Conservation (phyloP, 2,888 invertebrate genomes). For the Ligdia adustata region DNA sequence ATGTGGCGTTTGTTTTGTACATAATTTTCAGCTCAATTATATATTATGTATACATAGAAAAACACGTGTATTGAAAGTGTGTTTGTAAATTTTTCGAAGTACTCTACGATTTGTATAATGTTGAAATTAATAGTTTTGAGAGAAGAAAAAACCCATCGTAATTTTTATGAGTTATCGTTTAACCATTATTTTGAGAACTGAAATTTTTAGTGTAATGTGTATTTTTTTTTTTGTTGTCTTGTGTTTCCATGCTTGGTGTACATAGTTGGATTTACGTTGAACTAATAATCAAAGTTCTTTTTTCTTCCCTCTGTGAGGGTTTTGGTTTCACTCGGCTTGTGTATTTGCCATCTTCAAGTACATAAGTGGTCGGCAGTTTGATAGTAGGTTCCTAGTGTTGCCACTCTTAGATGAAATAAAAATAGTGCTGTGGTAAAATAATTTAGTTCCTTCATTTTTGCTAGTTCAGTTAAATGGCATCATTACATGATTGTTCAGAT, state of each 20-base stretch:
- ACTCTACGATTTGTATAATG: conserved; percentile 22
- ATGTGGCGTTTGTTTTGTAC: too few relatives aligned
- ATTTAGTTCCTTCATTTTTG: too few relatives aligned
- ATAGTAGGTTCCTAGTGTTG: too few relatives aligned
- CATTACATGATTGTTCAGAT: too few relatives aligned
- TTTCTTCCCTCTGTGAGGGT: too few relatives aligned
- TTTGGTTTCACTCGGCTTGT: too few relatives aligned
- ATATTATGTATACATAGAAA: not conserved
- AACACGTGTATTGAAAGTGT: conserved; percentile 4
- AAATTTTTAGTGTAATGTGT: conserved; percentile 14
- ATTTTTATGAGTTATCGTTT: conserved; percentile 13
- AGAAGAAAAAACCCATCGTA: conserved; percentile 13
- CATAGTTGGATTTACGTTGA: conserved; percentile 2
- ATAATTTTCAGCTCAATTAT: conserved; percentile 24
- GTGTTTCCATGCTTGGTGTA: conserved; percentile 7
- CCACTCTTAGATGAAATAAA: too few relatives aligned
- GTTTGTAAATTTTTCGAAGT: conserved; percentile 19
- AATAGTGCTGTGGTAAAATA: too few relatives aligned
- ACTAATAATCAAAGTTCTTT: too few relatives aligned
- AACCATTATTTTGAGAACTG: conserved; percentile 32
- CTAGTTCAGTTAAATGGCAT: too few relatives aligned
- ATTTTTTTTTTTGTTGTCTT: conserved; percentile 2
- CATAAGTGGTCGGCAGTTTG: too few relatives aligned
- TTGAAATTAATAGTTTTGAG: not conserved
- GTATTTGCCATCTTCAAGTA: too few relatives aligned